Base-by-base conservation (phyloP, 2,113 vertebrate species). In the Tautogolabrus adspersus region DNA sequence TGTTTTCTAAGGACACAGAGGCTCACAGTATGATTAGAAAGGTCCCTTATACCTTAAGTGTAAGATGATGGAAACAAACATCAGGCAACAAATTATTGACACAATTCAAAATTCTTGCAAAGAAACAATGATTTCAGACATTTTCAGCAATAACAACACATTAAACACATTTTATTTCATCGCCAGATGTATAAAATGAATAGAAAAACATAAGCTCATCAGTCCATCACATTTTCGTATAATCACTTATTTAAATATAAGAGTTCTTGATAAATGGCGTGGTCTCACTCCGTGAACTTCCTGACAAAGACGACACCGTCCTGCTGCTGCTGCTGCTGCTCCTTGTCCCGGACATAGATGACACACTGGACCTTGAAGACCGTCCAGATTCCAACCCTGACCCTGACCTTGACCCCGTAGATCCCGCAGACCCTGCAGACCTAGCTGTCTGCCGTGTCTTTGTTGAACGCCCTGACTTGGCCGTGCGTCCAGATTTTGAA, bases 261-360 rank as follows among this genome's bases (percentile, higher is more conserved):
- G 90, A 77, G 67, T 86, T 92, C 81, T 84, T 92, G 9, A 72
- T 18, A 26, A 92, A 91, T 0, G 58, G 77, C 5, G 38, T 47
- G 0, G 59, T 63, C 52, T 81, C 73, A 0, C 63, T 89, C 60
- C 58, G 55, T 0, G 77, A 66, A 49, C 62, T 60, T 34, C 61
- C 75, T 0, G 93, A 86, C 54, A 81, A 3, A 0, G 86, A 82
- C 0, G 89, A 88, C 19, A 26, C 75, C 0, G 80, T 86, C 3
- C 57, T 30, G 34, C 73, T 72, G 66, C 74, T 54, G 30, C 77
- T 46, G 63, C 78, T 76, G 64, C 73, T 81, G 37, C 73, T 77
- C 0, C 75, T 34, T 26, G 26, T 77, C 61, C 38, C 75, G 0
- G 85, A 81, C 18, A 66, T 3, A 3, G 57, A 61, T 0, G 82